Conservation (phyloP, 2,797 vertebrate genomes). For the Oophaga sylvatica region DNA sequence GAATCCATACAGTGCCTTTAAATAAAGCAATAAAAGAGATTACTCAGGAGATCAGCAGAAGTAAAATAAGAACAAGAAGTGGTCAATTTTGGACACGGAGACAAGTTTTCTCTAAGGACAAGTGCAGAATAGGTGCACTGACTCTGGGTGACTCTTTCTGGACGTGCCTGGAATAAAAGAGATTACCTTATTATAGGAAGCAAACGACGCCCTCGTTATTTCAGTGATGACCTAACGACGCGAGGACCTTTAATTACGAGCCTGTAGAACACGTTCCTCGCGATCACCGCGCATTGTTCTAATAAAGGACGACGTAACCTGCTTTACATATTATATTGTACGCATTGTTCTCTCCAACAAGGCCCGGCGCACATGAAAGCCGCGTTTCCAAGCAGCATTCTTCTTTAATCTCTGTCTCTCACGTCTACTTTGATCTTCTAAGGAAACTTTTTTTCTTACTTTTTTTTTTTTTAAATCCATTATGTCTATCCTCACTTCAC, state of each 20-base stretch:
- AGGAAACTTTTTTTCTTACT: conserved; percentile 3
- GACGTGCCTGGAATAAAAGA: background rate
- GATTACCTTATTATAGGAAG: conserved; percentile 11
- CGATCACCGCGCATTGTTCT: background rate
- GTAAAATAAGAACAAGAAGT: too few species aligned
- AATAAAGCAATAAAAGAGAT: too few species aligned
- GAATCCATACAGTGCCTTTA: too few species aligned
- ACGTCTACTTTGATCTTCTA: conserved; percentile 35
- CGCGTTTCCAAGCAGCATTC: background rate
- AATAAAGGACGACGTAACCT: conserved; percentile 29
- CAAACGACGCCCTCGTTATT: conserved; percentile 25
- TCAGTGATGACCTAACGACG: conserved; percentile 39
- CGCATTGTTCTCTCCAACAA: conserved; percentile 14
- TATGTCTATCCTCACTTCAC: conserved; percentile 23
- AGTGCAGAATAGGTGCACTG: background rate
- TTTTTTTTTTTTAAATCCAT: background rate
- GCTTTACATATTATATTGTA: conserved; percentile 54
- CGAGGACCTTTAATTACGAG: conserved; percentile 29
- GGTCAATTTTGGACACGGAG: too few species aligned
- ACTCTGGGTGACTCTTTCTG: background rate
- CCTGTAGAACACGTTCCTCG: background rate
- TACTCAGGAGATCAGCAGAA: too few species aligned
- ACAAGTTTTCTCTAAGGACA: too few species aligned
- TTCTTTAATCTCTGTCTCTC: conserved; percentile 44
- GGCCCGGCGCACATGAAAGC: conserved; percentile 26